These are phyloP conservation scores for Sebastes cheni DNA, from an alignment of 2,797 vertebrate species.

Conservation along the genomic window DNA sequence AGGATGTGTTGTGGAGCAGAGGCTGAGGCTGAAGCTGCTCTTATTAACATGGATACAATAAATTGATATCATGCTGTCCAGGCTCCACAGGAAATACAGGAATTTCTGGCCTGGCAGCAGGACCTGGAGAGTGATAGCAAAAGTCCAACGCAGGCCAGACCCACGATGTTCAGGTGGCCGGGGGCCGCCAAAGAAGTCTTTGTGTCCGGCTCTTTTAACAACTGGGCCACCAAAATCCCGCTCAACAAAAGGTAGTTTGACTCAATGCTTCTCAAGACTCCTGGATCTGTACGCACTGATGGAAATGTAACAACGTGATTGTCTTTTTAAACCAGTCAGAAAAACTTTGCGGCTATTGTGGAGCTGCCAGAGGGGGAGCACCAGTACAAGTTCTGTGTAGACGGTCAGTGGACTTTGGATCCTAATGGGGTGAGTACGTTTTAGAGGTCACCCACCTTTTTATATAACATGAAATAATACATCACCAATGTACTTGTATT, in stretches of 20 bases:
- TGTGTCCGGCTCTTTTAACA: conserved; percentile 96
- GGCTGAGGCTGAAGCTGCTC: background rate
- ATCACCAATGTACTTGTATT: background rate
- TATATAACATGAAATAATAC: no score
- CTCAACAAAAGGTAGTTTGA: conserved; percentile 90
- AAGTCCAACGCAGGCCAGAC: conserved; percentile 84
- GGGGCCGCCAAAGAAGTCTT: conserved; percentile 93
- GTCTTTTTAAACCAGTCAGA: conserved; percentile 83
- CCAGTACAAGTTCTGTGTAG: conserved; percentile 97
- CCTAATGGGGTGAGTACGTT: conserved; percentile 87
- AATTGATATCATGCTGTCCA: background rate
- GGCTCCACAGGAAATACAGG: conserved; percentile 86
- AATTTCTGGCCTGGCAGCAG: conserved; percentile 95
- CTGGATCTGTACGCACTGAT: background rate
- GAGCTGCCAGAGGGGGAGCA: conserved; percentile 98
- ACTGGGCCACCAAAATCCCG: conserved; percentile 95
- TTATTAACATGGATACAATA: background rate
- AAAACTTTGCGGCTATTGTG: conserved; percentile 95
- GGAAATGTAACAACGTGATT: background rate
- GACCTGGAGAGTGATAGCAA: conserved; percentile 91
- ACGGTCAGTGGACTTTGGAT: conserved; percentile 96
- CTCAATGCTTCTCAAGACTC: background rate
- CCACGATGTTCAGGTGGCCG: conserved; percentile 94
- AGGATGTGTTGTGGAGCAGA: background rate
- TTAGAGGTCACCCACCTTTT: background rate